Evolutionary conservation across 2,797 vertebrate genomes (phyloP), one percentile per base, ranked within the genome.

Genomic region (Lateolabrax maculatus): DNA sequence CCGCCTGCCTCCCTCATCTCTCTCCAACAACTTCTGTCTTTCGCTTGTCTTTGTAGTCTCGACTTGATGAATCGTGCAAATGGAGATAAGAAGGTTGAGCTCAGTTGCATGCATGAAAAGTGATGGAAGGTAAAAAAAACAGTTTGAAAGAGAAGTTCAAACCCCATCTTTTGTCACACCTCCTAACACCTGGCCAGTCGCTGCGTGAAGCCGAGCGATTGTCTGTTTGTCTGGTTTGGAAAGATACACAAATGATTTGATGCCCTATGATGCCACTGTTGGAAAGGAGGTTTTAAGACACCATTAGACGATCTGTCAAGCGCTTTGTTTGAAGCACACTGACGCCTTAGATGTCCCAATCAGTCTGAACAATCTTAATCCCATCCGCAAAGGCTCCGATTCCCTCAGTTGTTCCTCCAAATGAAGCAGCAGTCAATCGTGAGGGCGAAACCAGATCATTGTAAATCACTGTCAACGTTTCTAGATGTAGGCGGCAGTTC

Each of bases 241-340:
- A 41, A 60, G 25, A 19, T 9, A 9, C 23, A 53, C 51, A 48
- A 1, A 46, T 29, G 7, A 23, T 29, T 21, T 3, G 6, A 29
- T 3, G 11, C 6, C 15, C 25, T 1, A 5, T 9, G n/a, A 2
- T 9, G 18, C n/a, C 0, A 4, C 6, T 1, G 23, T 19, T 15
- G 5, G 9, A 29, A 74, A 21, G 16, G 21, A 44, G 21, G 29
- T 43, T 36, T 29, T 41, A 6, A 44, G 16, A 29, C 0, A 2
- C 13, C 29, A 13, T 44, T 44, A 36, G 21, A 36, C 12, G 1
- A 37, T 55, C 21, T 34, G 29, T 27, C 9, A 7, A 23, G 13
- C 9, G 1, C 21, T 56, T 57, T 29, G 36, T 36, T n/a, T 19
- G 39, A 70, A 39, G 44, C 43, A 13, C 3, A 41, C 27, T 16